Evolutionary conservation across 1,140 invertebrate genomes (phyloP).

Genomic region (Colletes latitarsis): DNA sequence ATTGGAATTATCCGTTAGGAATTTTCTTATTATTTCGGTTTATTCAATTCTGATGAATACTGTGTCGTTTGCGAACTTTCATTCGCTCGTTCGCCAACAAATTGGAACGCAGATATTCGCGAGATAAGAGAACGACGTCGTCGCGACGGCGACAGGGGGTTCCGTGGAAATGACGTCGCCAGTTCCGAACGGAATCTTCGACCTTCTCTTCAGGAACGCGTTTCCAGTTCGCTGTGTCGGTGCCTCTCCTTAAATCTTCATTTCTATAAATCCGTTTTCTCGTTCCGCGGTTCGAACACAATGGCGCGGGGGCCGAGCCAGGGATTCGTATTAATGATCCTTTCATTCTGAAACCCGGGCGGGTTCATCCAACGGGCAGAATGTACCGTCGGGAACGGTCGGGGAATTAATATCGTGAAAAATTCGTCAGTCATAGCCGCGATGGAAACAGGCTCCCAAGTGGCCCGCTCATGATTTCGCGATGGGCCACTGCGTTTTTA

Average conservation of each 20-base stretch:
- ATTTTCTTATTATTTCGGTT: no score
- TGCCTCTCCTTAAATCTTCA: conserved; percentile 59
- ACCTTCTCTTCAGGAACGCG: conserved; percentile 16
- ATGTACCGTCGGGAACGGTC: conserved; percentile 11
- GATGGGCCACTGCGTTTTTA: conserved; percentile 14
- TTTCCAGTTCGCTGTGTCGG: background rate
- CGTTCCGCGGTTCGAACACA: conserved; percentile 59
- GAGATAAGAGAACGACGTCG: no score
- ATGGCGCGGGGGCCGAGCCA: conserved; percentile 54
- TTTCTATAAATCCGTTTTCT: conserved; percentile 65
- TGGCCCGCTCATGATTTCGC: conserved; percentile 15
- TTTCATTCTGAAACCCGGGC: conserved; percentile 21
- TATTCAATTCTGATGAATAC: no score
- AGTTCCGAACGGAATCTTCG: conserved; percentile 45
- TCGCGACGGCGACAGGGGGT: no score
- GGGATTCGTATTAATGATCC: conserved; percentile 70
- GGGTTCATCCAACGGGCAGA: conserved; percentile 26
- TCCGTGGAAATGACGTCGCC: conserved; percentile 54
- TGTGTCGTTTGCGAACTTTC: no score
- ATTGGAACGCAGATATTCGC: no score
- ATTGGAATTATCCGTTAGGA: no score
- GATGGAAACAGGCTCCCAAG: background rate
- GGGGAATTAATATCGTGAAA: conserved; percentile 49
- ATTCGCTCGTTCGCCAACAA: no score
- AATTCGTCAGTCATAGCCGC: conserved; percentile 20